Evolutionary conservation across 2,113 vertebrate species (phyloP), one percentile per base, ranked within the genome.

Genomic region (Murina feae): DNA sequence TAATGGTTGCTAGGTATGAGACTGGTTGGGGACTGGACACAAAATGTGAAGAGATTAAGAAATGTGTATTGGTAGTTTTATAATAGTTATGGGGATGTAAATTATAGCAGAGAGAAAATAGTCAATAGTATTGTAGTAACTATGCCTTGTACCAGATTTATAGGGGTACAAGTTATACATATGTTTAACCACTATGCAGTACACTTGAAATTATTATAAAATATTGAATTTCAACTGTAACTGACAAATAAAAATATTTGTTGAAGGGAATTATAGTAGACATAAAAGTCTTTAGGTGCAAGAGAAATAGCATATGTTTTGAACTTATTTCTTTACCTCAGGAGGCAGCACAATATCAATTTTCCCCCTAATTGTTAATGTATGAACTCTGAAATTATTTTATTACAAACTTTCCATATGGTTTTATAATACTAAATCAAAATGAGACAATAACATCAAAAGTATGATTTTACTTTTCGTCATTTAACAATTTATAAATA

Each of bases 311-410:
- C 5, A 17, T 60, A 42, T 20, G 9, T 35, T 76, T 51, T 75
- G 18, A 93, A 42, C 0, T 65, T 11, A 0, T n/a, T 63, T 25
- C 11, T 30, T 80, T 95, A 66, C 83, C 96, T 96, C 90, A 96
- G 96, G 72, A 76, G 95, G 92, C 94, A 97, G 94, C 93, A 97
- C 91, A 88, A 90, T 63, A 96, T 81, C 53, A 12, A 96, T 37
- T 9, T 20, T 2, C 30, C 5, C n/a, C 21, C 28, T 2, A 87
- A 66, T 75, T 75, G 21, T 10, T 18, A 60, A 60, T 72, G 92
- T 83, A 93, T 79, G 87, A 95, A 80, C 35, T 85, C 44, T 5
- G 13, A 89, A 60, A 65, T 91, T 92, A 79, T 90, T 65, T 97
- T 96, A 97, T 97, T 96, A 96, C 11, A 95, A 37, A 84, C 76